Conservation (phyloP, 2,113 vertebrate species). For the Numida meleagris region DNA sequence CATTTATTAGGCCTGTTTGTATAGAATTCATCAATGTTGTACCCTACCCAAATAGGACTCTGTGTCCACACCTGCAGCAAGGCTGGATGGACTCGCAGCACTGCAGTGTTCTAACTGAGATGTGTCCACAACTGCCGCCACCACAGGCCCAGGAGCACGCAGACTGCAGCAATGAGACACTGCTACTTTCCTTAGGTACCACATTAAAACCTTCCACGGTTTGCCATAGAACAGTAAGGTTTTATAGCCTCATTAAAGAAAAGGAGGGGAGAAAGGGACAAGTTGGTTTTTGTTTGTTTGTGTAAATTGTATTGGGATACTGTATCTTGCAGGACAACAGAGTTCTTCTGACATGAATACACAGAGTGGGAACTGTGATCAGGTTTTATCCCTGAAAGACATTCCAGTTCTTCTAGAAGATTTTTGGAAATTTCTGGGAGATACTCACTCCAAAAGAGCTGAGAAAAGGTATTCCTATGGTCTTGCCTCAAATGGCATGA, state of each 20-base stretch:
- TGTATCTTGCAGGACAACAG: background rate
- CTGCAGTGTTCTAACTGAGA: background rate
- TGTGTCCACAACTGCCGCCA: background rate
- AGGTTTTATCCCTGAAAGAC: background rate
- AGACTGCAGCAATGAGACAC: background rate
- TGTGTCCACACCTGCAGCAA: background rate
- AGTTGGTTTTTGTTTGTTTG: background rate
- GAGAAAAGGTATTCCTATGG: background rate
- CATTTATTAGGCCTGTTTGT: conserved; percentile 6
- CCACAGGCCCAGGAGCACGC: background rate
- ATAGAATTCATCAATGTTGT: background rate
- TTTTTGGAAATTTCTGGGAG: background rate
- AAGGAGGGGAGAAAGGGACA: fast-evolving
- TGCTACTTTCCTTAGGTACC: background rate
- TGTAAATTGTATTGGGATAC: background rate
- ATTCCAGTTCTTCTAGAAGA: background rate
- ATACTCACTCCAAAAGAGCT: background rate
- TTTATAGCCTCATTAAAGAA: background rate
- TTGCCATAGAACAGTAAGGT: background rate
- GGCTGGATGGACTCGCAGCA: background rate
- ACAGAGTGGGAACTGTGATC: background rate
- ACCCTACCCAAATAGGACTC: background rate
- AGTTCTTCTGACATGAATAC: background rate
- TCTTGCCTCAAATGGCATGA: background rate
- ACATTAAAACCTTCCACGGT: background rate